Percentiles rank a stretch among this genome's conserved stretches.
Conservation (phyloP, 2,113 vertebrate species). For the Pungitius pungitius region DNA sequence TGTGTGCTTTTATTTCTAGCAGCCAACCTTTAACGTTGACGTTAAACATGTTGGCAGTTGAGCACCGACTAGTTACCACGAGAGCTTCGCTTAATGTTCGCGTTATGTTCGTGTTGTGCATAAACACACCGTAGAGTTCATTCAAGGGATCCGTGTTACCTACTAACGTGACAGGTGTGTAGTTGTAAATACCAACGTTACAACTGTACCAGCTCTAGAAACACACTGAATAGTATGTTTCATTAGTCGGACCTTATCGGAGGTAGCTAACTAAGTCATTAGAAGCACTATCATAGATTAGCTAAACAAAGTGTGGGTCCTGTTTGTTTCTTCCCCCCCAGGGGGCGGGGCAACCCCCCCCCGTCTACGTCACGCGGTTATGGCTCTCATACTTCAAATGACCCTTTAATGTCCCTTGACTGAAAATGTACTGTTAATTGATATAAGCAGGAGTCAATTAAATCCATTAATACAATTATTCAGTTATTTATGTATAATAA, state of each 20-base stretch:
- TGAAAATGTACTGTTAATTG: neutral
- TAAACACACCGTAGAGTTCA: accelerated
- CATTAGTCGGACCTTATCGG: neutral
- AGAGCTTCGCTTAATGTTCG: neutral
- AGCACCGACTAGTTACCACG: neutral
- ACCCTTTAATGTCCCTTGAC: neutral
- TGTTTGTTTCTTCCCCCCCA: too few relatives aligned
- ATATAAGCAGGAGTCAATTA: neutral
- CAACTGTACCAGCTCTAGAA: neutral
- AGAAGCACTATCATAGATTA: neutral
- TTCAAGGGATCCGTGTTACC: neutral
- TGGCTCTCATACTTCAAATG: too few relatives aligned
- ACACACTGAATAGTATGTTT: neutral
- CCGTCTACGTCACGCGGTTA: too few relatives aligned
- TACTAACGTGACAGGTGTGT: neutral
- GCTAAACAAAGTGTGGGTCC: neutral
- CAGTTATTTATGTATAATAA: too few relatives aligned
- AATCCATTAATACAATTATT: too few relatives aligned
- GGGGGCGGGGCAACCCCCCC: neutral
- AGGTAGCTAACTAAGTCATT: neutral
- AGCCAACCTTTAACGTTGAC: neutral
- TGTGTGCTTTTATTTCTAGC: neutral
- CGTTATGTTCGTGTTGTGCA: neutral
- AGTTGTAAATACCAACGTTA: too few relatives aligned
- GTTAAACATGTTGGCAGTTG: neutral